Evolutionary conservation across 2,888 invertebrate species (phyloP).

Genomic region (Xestia sexstrigata): DNA sequence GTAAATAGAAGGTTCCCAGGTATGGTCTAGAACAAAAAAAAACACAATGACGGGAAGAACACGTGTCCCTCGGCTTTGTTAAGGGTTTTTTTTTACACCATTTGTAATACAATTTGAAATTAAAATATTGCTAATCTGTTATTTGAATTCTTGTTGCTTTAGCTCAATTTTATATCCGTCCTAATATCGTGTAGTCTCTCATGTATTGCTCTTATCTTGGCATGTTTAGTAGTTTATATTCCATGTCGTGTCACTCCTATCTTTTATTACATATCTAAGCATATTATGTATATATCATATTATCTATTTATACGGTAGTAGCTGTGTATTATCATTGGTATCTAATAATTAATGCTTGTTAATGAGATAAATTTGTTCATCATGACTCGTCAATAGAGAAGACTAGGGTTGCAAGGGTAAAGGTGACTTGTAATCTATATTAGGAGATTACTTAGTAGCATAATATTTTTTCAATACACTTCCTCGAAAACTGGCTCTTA

Average conservation of each 20-base stretch:
- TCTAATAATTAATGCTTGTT: constrained; percentile 25
- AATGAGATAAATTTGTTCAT: constrained; percentile 25
- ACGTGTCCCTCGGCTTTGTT: neutral
- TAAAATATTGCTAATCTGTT: neutral
- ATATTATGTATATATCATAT: neutral
- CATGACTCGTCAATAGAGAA: constrained; percentile 15
- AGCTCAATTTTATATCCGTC: neutral
- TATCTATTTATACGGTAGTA: constrained; percentile 8
- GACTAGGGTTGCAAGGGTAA: constrained; percentile 11
- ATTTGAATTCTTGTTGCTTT: neutral
- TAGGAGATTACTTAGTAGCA: neutral
- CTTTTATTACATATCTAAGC: neutral
- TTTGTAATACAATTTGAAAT: neutral
- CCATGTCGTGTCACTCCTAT: neutral
- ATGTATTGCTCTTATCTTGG: constrained; percentile 31
- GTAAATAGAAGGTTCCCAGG: neutral
- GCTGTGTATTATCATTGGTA: constrained; percentile 27
- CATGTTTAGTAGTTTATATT: neutral
- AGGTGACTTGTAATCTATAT: constrained; percentile 34
- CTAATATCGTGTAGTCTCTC: constrained; percentile 10
- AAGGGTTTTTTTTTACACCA: neutral
- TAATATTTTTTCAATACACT: neutral
- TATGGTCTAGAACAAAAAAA: neutral
- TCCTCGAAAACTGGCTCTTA: too few relatives aligned
- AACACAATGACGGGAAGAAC: neutral